Conservation (phyloP, 2,797 vertebrate genomes). For the Ceryle rudis region DNA sequence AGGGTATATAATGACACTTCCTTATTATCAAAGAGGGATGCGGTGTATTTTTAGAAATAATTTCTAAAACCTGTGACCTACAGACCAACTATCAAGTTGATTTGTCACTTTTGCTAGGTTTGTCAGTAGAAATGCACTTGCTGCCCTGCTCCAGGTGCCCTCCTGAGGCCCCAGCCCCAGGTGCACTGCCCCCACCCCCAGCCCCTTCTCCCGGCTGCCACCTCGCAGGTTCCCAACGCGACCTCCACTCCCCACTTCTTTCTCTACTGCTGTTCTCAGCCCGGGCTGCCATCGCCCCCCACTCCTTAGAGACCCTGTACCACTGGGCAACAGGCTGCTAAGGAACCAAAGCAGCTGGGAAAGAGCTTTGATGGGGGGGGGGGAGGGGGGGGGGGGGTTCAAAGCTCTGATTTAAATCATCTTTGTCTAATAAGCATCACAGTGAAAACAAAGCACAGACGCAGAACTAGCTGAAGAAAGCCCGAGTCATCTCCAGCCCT, state of each 20-base stretch:
- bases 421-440: neutral
- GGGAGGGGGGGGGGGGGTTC: accelerated
- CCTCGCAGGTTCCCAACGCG: accelerated
- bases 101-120: neutral
- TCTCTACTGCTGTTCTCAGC: neutral
- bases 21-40: too few species aligned
- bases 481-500: neutral
- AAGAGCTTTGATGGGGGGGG: accelerated
- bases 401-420: neutral
- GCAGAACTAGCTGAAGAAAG: neutral
- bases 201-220: neutral
- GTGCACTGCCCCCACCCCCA: accelerated
- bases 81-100: accelerated
- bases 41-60: too few species aligned
- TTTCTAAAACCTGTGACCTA: too few species aligned
- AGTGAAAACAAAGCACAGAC: neutral
- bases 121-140: accelerated
- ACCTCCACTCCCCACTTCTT: accelerated
- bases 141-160: neutral
- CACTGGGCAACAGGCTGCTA: too few species aligned
- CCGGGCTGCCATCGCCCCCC: accelerated
- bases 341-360: neutral
- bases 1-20: too few species aligned
- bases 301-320: accelerated
- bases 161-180: neutral